Base-by-base conservation (phyloP, 2,797 vertebrate genomes). In the Zalophus californianus region DNA sequence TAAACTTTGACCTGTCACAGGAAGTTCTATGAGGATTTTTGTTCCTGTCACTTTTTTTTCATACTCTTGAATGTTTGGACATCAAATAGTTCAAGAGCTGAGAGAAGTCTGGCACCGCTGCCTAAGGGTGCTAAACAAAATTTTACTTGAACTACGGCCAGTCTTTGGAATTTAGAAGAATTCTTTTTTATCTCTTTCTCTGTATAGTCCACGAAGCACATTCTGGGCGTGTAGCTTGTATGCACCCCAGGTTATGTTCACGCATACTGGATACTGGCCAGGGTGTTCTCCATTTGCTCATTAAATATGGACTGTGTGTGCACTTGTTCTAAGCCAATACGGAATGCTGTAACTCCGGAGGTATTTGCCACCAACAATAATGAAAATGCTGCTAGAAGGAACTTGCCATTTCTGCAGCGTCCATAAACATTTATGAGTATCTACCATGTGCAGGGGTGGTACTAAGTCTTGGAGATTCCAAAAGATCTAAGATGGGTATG, bases 11-110 rank as follows among this genome's bases (percentile, higher is more conserved):
- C 97, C 97, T 60, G 56, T 96, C 95, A 90, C 97, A 98, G 97
- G 98, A 99, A 98, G 94, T 98, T 97, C 98, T 98, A 95, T 78
- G 96, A 98, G 97, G 84, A 96, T 91, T 98, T 98, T 92, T 92
- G 88, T 96, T 86, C 93, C 82, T 73, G 85, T 86, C 73, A 70
- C 38, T 78, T 78, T 75, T 66, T 66, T 29, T 1, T 16, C 13
- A 86, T n/a, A 70, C 52, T 72, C 89, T 85, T 90, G 48, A 91
- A 66, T 86, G 62, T 95, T 95, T 89, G 89, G 93, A 95, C n/a
- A 80, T 79, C 70, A 95, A 96, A 91, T 77, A 97, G 44, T 87
- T 96, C 16, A 77, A 96, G 88, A 92, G 73, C 85, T 87, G 32
- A 92, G 80, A 66, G 44, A 84, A 3, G 38, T 94, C 80, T 92